These are phyloP conservation scores for Nomada fabriciana DNA, from an alignment of 2,888 invertebrate species.

Conservation along the genomic window DNA sequence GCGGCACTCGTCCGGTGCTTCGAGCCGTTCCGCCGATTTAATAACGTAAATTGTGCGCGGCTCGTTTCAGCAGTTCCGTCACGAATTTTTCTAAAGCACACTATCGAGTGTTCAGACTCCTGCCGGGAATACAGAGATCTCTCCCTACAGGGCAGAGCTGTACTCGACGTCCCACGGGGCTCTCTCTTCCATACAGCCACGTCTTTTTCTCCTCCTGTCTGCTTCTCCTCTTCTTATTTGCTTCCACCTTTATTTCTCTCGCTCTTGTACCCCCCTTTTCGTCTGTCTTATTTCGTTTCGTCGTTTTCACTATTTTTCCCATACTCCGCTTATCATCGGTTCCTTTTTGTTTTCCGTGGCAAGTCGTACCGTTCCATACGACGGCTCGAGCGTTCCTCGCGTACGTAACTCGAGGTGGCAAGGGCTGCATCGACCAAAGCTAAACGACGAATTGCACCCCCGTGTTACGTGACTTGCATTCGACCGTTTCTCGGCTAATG, in stretches of 20 bases:
- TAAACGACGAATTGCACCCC: constrained; percentile 76
- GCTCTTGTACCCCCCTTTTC: neutral
- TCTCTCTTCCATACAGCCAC: neutral
- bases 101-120: constrained; percentile 83
- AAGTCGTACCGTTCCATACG: neutral
- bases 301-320: neutral
- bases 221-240: constrained; percentile 3
- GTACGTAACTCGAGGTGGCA: constrained; percentile 52
- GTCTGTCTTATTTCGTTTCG: neutral
- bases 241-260: neutral
- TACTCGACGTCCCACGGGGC: constrained; percentile 54
- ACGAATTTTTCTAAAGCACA: constrained; percentile 82
- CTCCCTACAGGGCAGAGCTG: constrained; percentile 50
- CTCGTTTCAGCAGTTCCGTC: constrained; percentile 73
- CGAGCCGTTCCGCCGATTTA: constrained; percentile 80
- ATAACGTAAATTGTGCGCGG: constrained; percentile 82
- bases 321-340: neutral
- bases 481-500: constrained; percentile 59
- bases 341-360: neutral
- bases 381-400: neutral
- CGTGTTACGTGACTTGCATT: constrained; percentile 71
- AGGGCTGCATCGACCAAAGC: constrained; percentile 71
- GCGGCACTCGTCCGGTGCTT: constrained; percentile 79
- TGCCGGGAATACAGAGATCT: constrained; percentile 82
- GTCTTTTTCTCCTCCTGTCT: constrained; percentile 13